phyloP scores from a whole-genome alignment of 2,888 invertebrate species.

The Ypsolopha scabrella region DNA sequence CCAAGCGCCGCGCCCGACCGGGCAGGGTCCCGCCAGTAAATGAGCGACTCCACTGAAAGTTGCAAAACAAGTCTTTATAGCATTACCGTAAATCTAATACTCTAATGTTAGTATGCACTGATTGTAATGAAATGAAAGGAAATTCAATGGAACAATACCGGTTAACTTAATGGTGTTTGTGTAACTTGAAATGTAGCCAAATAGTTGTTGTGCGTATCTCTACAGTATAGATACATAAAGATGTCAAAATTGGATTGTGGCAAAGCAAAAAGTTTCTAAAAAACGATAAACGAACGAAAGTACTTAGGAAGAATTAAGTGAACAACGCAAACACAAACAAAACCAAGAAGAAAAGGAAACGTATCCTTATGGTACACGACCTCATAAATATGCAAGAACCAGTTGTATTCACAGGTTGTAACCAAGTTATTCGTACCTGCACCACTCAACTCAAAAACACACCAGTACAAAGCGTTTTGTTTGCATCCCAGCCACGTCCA shows the following conservation, averaged over 20 bases:
- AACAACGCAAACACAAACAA: conserved; percentile 6
- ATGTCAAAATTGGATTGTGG: neutral
- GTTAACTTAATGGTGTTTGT: too few relatives aligned
- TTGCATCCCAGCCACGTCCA: neutral
- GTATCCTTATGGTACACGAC: neutral
- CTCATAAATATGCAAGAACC: neutral
- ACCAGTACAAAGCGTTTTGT: neutral
- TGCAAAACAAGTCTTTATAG: too few relatives aligned
- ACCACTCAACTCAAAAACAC: neutral
- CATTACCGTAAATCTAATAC: too few relatives aligned
- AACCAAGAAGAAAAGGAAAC: conserved; percentile 7
- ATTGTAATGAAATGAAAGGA: too few relatives aligned
- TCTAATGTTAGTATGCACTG: too few relatives aligned
- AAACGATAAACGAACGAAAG: neutral
- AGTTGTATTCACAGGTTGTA: neutral
- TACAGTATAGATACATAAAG: too few relatives aligned
- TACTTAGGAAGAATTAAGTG: neutral
- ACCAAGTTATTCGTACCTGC: neutral
- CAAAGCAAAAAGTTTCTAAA: neutral
- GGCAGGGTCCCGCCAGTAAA: conserved; percentile 98
- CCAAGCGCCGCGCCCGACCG: conserved; percentile 95
- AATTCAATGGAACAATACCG: too few relatives aligned
- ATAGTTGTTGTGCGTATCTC: too few relatives aligned
- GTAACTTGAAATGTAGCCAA: too few relatives aligned
- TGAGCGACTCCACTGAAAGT: conserved; percentile 89